Evolutionary conservation across 2,113 vertebrate species (phyloP).

Genomic region (Saguinus midas): DNA sequence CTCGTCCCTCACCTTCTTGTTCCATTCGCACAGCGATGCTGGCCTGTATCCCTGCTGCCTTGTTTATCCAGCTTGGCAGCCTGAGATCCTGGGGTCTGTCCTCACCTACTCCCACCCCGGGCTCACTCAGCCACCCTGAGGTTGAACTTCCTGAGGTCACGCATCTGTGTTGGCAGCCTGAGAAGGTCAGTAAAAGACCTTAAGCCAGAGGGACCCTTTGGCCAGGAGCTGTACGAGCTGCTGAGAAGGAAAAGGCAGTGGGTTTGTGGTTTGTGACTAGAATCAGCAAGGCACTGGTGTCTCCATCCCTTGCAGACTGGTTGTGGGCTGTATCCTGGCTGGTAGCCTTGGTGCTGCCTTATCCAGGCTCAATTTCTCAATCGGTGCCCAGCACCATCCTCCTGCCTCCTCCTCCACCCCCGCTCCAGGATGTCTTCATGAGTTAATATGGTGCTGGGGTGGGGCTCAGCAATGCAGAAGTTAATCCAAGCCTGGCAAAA

Average conservation of each 20-base stretch:
- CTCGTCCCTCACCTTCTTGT: neutral
- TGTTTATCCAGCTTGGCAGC: neutral
- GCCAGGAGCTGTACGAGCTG: neutral
- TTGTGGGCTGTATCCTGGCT: neutral
- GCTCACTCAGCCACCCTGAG: neutral
- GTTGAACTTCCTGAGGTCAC: neutral
- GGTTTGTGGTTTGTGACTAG: neutral
- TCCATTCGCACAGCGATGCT: neutral
- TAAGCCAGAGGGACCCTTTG: neutral
- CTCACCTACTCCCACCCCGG: neutral
- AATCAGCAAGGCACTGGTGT: neutral
- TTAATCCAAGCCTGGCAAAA: conserved; percentile 61
- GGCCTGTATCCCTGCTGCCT: neutral
- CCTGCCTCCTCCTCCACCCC: neutral
- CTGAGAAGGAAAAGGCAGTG: neutral
- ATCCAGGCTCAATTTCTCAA: neutral
- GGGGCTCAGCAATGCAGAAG: conserved; percentile 23
- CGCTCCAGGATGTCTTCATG: neutral
- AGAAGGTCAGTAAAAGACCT: conserved; percentile 16
- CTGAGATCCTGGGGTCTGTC: conserved; percentile 2
- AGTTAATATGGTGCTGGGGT: conserved; percentile 17
- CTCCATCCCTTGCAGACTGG: neutral
- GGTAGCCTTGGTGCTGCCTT: neutral
- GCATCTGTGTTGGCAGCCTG: neutral
- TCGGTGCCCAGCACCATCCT: neutral